These are phyloP conservation scores for Drosophila ficusphila DNA, from an alignment of 1,140 invertebrate species.

Conservation along the genomic window DNA sequence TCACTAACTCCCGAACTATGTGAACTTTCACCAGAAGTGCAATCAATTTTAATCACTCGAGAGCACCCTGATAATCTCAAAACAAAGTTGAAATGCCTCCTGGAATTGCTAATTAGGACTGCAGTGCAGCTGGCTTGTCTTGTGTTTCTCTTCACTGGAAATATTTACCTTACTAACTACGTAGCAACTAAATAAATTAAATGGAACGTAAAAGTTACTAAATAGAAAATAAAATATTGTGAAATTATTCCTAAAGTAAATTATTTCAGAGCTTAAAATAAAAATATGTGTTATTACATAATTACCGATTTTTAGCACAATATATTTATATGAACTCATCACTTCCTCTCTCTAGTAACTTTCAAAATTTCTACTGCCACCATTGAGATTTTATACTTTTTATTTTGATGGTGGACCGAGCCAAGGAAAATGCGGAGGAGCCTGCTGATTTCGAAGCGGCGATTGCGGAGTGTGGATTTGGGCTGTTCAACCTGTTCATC, in stretches of 20 bases:
- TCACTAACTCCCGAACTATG: background rate
- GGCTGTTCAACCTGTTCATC: conserved; percentile 88
- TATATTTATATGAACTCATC: too few species aligned
- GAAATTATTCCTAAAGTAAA: too few species aligned
- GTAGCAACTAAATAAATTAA: too few species aligned
- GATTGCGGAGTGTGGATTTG: conserved; percentile 86
- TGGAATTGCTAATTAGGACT: background rate
- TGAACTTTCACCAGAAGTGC: background rate
- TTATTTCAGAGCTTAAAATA: too few species aligned
- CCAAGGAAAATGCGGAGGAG: background rate
- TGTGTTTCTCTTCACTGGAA: background rate
- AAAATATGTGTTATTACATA: too few species aligned
- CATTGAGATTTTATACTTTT: too few species aligned
- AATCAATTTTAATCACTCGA: conserved; percentile 1
- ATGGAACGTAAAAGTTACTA: too few species aligned
- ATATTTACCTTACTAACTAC: background rate
- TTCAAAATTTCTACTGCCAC: conserved; percentile 14
- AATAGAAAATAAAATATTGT: too few species aligned
- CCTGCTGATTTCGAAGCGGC: conserved; percentile 87
- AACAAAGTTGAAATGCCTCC: background rate
- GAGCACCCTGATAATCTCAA: background rate
- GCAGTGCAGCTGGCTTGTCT: background rate
- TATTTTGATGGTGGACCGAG: conserved; percentile 27
- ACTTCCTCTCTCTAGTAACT: conserved; percentile 13
- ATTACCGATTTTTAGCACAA: too few species aligned